phyloP scores from a whole-genome alignment of 23 tunicate species.

The Aplidium turbinatum region DNA sequence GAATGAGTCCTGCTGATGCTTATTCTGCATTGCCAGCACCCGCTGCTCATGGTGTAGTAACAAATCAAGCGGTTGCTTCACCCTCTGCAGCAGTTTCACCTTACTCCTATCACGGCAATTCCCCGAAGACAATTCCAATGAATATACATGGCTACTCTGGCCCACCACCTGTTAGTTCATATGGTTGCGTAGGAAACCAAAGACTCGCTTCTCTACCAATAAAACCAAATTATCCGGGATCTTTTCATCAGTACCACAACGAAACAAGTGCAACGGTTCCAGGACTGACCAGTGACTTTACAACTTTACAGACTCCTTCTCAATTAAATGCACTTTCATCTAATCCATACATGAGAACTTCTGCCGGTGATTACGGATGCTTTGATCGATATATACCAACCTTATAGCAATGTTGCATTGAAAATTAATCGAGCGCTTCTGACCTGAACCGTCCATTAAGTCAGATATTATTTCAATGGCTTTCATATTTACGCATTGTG shows the following conservation, averaged over 20 bases:
- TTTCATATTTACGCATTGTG: too few species aligned
- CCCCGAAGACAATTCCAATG: constrained; percentile 27
- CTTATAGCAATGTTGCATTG: too few species aligned
- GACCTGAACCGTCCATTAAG: too few species aligned
- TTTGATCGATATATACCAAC: constrained; percentile 72
- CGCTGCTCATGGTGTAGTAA: constrained; percentile 9
- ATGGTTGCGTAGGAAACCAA: constrained; percentile 30
- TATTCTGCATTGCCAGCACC: constrained; percentile 41
- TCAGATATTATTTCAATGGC: too few species aligned
- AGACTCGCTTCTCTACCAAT: constrained; percentile 33
- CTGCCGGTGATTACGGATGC: constrained; percentile 46
- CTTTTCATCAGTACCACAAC: constrained; percentile 55
- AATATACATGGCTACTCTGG: constrained; percentile 27
- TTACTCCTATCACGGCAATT: constrained; percentile 43
- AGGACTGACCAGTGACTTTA: constrained; percentile 23
- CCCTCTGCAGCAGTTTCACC: constrained; percentile 46
- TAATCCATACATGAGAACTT: constrained; percentile 63
- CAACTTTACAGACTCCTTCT: constrained; percentile 50
- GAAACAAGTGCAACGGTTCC: constrained; percentile 22
- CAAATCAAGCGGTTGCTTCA: constrained; percentile 27
- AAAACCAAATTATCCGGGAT: constrained; percentile 45
- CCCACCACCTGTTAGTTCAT: constrained; percentile 31
- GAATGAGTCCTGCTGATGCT: constrained; percentile 29
- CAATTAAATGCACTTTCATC: constrained; percentile 41
- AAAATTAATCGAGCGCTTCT: too few species aligned